phyloP scores from a whole-genome alignment of 2,888 invertebrate species.

The Aspidiotus rigidus region DNA sequence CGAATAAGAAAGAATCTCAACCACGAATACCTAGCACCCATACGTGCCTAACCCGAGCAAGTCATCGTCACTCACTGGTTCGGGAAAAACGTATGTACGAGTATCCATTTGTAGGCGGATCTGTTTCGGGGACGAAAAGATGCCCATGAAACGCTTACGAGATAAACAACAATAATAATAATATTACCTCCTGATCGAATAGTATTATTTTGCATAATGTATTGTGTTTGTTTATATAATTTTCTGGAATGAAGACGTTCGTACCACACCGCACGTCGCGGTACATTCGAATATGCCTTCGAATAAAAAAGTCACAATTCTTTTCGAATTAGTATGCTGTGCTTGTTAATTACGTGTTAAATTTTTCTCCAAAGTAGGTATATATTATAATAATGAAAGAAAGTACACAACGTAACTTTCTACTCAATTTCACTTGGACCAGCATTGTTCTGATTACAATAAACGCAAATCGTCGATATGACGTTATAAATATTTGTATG shows the following conservation, averaged over 20 bases:
- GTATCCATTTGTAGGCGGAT: too few relatives aligned
- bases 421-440: conserved; percentile 14
- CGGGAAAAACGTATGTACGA: too few relatives aligned
- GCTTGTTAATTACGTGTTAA: conserved; percentile 13
- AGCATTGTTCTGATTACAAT: conserved; percentile 13
- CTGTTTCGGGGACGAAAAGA: background rate
- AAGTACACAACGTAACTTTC: conserved; percentile 13
- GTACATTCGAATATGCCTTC: background rate
- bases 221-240: conserved; percentile 4
- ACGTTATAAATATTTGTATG: background rate
- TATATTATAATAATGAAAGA: conserved; percentile 8
- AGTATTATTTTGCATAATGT: background rate
- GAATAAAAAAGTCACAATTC: background rate
- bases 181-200: background rate
- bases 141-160: background rate
- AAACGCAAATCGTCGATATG: conserved; percentile 5
- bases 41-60: too few relatives aligned
- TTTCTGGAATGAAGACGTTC: background rate
- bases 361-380: conserved; percentile 12
- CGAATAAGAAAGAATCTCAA: too few relatives aligned
- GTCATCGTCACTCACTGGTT: too few relatives aligned
- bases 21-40: too few relatives aligned
- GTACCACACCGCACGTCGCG: background rate
- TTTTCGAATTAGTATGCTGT: conserved; percentile 1
- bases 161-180: background rate